Evolutionary conservation across 2,888 invertebrate genomes (phyloP).

Genomic region (Asteroscopus sphinx): DNA sequence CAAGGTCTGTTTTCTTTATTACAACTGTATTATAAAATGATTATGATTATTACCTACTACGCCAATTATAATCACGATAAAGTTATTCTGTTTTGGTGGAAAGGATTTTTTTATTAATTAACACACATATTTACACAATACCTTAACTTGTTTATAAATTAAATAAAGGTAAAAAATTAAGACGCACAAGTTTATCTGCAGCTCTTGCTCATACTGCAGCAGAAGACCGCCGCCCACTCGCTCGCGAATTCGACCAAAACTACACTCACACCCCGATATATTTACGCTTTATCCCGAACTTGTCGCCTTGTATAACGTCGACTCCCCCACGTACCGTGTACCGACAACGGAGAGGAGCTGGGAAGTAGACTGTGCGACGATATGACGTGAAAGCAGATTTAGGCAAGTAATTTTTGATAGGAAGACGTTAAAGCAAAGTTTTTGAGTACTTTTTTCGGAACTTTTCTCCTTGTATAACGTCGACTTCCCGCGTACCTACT

Average conservation of each 20-base stretch:
- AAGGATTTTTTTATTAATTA: no score
- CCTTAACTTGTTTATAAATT: no score
- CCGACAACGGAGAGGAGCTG: constrained; percentile 35
- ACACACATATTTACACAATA: no score
- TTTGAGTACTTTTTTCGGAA: constrained; percentile 69
- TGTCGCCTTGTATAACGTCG: constrained; percentile 69
- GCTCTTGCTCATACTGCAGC: constrained; percentile 63
- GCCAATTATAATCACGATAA: no score
- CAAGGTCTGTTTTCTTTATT: no score
- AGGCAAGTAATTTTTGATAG: constrained; percentile 11
- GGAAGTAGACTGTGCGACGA: constrained; percentile 9
- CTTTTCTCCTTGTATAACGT: constrained; percentile 71
- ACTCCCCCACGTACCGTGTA: constrained; percentile 27
- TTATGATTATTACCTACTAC: no score
- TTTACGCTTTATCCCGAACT: constrained; percentile 80
- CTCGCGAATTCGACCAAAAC: constrained; percentile 82
- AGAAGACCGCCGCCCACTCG: constrained; percentile 74
- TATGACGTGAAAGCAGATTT: constrained; percentile 28
- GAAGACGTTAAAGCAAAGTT: constrained; percentile 24
- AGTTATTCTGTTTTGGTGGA: no score
- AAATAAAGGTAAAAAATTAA: constrained; percentile 4
- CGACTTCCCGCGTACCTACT: constrained; percentile 33
- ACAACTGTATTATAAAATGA: no score
- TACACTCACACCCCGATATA: constrained; percentile 83
- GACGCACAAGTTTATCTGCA: constrained; percentile 21